phyloP scores from a whole-genome alignment of 2,888 invertebrate genomes.

The Cyclophora albipunctata region DNA sequence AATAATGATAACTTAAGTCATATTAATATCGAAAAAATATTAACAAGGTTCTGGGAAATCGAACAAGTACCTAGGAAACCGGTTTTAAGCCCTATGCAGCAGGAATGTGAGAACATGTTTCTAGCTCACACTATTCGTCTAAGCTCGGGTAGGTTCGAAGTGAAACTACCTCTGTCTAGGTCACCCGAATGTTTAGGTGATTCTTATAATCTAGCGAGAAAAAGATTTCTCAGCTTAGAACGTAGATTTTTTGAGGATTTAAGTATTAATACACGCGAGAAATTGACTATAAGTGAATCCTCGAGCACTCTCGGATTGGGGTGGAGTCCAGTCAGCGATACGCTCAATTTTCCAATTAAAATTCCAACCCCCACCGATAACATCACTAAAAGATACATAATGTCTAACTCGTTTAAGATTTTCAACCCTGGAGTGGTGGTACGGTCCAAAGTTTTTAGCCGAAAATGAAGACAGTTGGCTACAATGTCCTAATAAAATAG shows the following conservation, averaged over 20 bases:
- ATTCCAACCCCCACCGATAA: not conserved
- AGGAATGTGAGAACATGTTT: too few relatives aligned
- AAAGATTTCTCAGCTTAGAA: constrained; percentile 1
- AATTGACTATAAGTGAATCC: constrained; percentile 17
- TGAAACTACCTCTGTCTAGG: not conserved
- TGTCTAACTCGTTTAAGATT: not conserved
- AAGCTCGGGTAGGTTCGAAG: not conserved
- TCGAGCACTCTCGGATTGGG: constrained; percentile 20
- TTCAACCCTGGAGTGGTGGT: constrained; percentile 15
- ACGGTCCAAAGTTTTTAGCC: constrained; percentile 15
- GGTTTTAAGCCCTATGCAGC: too few relatives aligned
- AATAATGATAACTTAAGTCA: too few relatives aligned
- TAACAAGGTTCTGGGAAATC: not conserved
- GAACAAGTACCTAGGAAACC: not conserved
- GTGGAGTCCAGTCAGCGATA: constrained; percentile 15
- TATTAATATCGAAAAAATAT: too few relatives aligned
- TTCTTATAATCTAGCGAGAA: constrained; percentile 3
- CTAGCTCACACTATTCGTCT: too few relatives aligned
- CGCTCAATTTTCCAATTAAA: not conserved
- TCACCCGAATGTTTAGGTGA: not conserved
- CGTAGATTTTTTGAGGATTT: not conserved
- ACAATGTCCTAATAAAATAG: not conserved
- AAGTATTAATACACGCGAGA: not conserved
- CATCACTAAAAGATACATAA: not conserved
- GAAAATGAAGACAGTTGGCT: constrained; percentile 8